Percentiles rank a stretch among this genome's conserved stretches.
These are phyloP conservation scores for Heteromyza rotundicornis DNA, from an alignment of 2,888 invertebrate species.

Conservation along the genomic window DNA sequence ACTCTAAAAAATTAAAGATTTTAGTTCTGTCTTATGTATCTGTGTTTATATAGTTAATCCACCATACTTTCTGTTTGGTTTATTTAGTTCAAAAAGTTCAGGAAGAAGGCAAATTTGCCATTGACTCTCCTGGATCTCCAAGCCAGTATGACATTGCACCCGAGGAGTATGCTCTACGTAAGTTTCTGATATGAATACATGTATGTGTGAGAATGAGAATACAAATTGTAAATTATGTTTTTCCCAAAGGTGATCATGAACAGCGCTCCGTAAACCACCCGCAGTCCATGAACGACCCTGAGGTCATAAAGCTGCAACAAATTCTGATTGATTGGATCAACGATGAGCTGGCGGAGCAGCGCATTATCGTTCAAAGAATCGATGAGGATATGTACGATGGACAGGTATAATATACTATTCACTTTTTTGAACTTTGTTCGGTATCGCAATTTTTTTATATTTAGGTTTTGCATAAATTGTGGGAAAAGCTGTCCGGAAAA, in stretches of 20 bases:
- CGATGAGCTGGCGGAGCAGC: constrained; percentile 92
- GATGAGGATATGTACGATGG: constrained; percentile 98
- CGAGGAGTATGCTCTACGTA: constrained; percentile 90
- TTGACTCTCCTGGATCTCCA: constrained; percentile 94
- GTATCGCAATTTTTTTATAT: neutral
- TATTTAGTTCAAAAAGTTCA: constrained; percentile 88
- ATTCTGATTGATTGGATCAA: constrained; percentile 98
- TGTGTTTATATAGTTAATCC: no score
- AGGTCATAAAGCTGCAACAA: constrained; percentile 81
- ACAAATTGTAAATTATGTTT: no score
- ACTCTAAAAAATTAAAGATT: no score
- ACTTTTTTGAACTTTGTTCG: neutral
- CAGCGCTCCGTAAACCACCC: constrained; percentile 95
- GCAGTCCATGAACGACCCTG: constrained; percentile 83
- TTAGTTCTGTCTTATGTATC: no score
- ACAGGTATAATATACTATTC: constrained; percentile 67
- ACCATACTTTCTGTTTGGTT: no score
- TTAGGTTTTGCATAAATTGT: constrained; percentile 73
- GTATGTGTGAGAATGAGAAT: neutral
- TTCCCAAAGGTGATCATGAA: constrained; percentile 85
- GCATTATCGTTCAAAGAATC: constrained; percentile 96
- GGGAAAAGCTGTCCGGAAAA: constrained; percentile 85
- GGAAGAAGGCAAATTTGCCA: constrained; percentile 94
- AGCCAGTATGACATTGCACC: constrained; percentile 87
- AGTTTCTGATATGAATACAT: constrained; percentile 44